Conservation (phyloP, 2,113 vertebrate species). For the Taxidea taxus region DNA sequence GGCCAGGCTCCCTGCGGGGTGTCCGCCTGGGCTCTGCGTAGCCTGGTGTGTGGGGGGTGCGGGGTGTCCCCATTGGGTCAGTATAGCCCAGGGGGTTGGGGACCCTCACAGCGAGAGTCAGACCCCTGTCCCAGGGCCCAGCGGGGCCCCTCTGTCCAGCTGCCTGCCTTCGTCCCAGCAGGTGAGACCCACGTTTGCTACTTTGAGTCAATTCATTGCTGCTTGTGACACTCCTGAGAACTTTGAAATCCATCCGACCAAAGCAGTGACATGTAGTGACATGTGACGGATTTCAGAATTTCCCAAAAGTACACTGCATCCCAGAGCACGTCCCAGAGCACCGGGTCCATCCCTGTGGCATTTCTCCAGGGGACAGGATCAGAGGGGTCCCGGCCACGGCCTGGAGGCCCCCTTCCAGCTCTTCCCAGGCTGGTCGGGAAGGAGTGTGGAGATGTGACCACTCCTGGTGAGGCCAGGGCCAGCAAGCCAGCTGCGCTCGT, state of each 20-base stretch:
- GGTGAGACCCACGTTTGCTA: fast-evolving
- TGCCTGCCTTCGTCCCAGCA: fast-evolving
- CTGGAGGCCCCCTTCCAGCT: not conserved
- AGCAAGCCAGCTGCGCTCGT: not conserved
- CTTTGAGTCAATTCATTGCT: fast-evolving
- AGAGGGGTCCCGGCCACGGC: not conserved
- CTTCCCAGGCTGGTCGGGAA: not conserved
- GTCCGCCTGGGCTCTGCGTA: not conserved
- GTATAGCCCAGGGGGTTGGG: too few relatives aligned
- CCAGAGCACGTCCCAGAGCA: too few relatives aligned
- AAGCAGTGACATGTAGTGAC: fast-evolving
- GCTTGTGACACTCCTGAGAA: fast-evolving
- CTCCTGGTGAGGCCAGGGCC: not conserved
- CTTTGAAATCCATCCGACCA: fast-evolving
- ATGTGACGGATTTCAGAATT: not conserved
- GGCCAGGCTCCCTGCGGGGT: not conserved
- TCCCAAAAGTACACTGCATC: not conserved
- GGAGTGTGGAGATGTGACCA: not conserved
- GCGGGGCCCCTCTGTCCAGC: not conserved
- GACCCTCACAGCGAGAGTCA: too few relatives aligned
- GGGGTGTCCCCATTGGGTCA: too few relatives aligned
- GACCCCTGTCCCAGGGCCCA: not conserved
- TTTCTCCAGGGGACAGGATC: not conserved
- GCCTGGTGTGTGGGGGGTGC: not conserved
- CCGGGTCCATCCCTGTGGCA: too few relatives aligned